Evolutionary conservation across 2,797 vertebrate species (phyloP), one percentile per base, ranked within the genome.

Genomic region (Trematomus bernacchii): DNA sequence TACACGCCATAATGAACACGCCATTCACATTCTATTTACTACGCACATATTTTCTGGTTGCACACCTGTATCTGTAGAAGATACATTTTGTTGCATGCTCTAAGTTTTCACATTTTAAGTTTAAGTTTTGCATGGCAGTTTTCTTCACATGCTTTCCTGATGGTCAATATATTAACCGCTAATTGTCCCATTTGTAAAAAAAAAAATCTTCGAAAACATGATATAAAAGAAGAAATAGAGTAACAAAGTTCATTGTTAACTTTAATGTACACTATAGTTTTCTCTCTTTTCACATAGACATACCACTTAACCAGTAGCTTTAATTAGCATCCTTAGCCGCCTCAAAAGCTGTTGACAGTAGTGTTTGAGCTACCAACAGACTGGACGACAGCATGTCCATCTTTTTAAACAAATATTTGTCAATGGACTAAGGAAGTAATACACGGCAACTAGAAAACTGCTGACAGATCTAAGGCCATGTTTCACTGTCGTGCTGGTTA

Each of bases 71-170:
- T 55, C 57, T 23, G 47, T 10, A 60, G 3, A 30, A 18, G 15
- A 69, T 12, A 18, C 47, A n/a, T n/a, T 4, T 2, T n/a, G 50
- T 51, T 74, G 87, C 84, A 90, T 88, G 83, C 3, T 53, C 6
- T 67, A 43, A 66, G n/a, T 60, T 37, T 67, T 57, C 40, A 62
- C 70, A 42, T 16, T 60, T 51, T 23, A 18, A 4, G 8, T 43
- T 11, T 3, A 15, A 57, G 46, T 66, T 81, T 75, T 85, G 73
- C 83, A 83, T 87, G 85, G 23, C 16, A 2, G 0, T 43, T 71
- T 61, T 72, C 16, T 23, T 30, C 13, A 43, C 0, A 18, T 64
- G 40, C 19, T 67, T 61, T 47, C 18, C 16, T 27, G 27, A 27
- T 27, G 27, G 27, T 27, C 27, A 27, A 27, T 27, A 27, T 27